Base-by-base conservation (phyloP, 2,888 invertebrate genomes). In the Linnaemya vulpina region DNA sequence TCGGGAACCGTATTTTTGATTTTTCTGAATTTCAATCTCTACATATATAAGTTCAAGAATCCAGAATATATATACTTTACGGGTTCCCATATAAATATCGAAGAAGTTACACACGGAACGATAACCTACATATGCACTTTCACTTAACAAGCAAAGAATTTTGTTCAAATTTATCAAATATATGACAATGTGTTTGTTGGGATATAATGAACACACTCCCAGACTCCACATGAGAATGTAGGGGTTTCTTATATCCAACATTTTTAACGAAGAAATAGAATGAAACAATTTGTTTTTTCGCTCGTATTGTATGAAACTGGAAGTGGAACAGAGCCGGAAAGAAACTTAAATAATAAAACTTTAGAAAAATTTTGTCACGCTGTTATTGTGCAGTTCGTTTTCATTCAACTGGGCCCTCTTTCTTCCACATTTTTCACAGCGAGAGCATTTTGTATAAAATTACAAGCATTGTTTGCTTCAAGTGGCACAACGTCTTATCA, bases 401-500 rank as follows among this genome's bases (percentile, higher is more conserved):
- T 3, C 17, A 13, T 73, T 60, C 62, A 9, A 5, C 17, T 38
- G 15, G n/a, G 8, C n/a, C n/a, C n/a, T n/a, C n/a, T n/a, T 40
- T 58, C 67, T 80, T 62, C 10, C 25, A 0, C 30, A 60, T 17
- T 13, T n/a, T 46, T 22, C 3, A 1, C 40, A 15, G 46, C 7
- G 15, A 22, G 43, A 30, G 49, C 40, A 63, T 62, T 55, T 79
- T 71, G 35, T 38, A 60, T 60, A 4, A 8, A 60, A 43, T 71
- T 17, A 35, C 30, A 55, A 43, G 55, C 63, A 73, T 86, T 83
- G 73, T 83, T 79, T 65, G 68, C 51, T 49, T 81, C 76, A 85
- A 86, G 86, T 82, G 77, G 65, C 83, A 83, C 74, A 85, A 76
- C 65, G 77, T 78, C 80, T 75, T 84, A 83, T 83, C 77, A 74